phyloP scores from a whole-genome alignment of 1,140 invertebrate species.

The Gonioctena quinquepunctata region DNA sequence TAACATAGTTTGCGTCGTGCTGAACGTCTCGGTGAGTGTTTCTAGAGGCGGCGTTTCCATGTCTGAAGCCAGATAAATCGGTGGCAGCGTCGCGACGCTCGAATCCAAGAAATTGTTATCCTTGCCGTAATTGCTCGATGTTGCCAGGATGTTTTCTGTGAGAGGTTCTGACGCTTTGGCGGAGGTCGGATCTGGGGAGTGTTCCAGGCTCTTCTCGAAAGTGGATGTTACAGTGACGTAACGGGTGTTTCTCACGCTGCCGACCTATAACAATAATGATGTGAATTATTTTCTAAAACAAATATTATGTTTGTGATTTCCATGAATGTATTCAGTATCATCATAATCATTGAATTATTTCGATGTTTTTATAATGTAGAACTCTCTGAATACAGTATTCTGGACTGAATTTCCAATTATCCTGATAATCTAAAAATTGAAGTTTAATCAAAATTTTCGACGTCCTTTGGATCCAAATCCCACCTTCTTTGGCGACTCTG shows the following conservation, averaged over 20 bases:
- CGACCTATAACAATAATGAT: conserved; percentile 67
- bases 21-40: conserved; percentile 88
- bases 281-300: too few relatives aligned
- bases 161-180: conserved; percentile 72
- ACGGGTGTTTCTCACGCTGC: conserved; percentile 82
- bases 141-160: conserved; percentile 84
- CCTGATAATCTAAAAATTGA: neutral
- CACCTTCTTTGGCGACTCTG: too few relatives aligned
- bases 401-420: too few relatives aligned
- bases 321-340: too few relatives aligned
- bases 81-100: conserved; percentile 79
- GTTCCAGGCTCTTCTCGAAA: conserved; percentile 72
- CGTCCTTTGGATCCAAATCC: too few relatives aligned
- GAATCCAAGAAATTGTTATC: conserved; percentile 73
- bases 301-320: too few relatives aligned
- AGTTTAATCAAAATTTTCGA: too few relatives aligned
- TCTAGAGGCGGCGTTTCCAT: conserved; percentile 80
- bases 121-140: conserved; percentile 73
- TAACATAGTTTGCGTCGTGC: conserved; percentile 81
- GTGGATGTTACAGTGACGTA: conserved; percentile 84
- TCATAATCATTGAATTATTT: too few relatives aligned
- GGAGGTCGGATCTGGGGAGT: conserved; percentile 59
- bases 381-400: too few relatives aligned
- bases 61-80: conserved; percentile 73
- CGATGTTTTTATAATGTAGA: too few relatives aligned